Base-by-base conservation (phyloP, 2,797 vertebrate genomes). In the Melanotaenia boesemani region DNA sequence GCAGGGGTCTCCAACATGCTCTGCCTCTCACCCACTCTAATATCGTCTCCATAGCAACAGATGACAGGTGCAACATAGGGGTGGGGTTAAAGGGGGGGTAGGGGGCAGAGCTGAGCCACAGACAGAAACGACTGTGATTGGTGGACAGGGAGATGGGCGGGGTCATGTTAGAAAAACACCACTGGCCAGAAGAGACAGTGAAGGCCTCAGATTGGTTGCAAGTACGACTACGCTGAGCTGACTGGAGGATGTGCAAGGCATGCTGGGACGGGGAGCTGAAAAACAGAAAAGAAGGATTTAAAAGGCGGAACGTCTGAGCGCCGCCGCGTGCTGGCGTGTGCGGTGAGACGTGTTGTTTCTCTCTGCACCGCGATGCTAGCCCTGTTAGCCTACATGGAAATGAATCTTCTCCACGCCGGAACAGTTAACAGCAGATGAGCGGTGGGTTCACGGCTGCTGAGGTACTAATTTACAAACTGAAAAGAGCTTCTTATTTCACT, bases 41-140 rank as follows among this genome's bases (percentile, higher is more conserved):
- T 0, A 95, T 70, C 0, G 84, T 94, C 46, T 94, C 94, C 86
- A 96, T 64, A 15, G 95, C 91, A 70, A 93, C 92, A 24, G 87
- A 86, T 61, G 94, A 91, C 20, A 95, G 77, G 59, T 1, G 92
- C 67, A 56, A 57, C 48, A 82, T 5, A 4, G 79, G 32, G 62
- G 80, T 10, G 2, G 57, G 36, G 54, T 44, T 55, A 4, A 74
- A 78, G 65, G 77, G 77, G 70, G 79, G 77, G 69, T 80, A 70
- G 92, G 0, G 93, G 20, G 73, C 3, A 18, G 32, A 94, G 93
- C 93, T 93, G 69, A 95, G 90, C 77, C 95, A 95, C 1, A 70
- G n/a, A 8, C 16, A 13, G 5, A 77, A 10, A 64, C 80, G 93
- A 20, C 88, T 85, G 1, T 94, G 95, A 69, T 58, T 85, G 66